phyloP scores from a whole-genome alignment of 2,888 invertebrate species.

The Yponomeuta plumbellus region DNA sequence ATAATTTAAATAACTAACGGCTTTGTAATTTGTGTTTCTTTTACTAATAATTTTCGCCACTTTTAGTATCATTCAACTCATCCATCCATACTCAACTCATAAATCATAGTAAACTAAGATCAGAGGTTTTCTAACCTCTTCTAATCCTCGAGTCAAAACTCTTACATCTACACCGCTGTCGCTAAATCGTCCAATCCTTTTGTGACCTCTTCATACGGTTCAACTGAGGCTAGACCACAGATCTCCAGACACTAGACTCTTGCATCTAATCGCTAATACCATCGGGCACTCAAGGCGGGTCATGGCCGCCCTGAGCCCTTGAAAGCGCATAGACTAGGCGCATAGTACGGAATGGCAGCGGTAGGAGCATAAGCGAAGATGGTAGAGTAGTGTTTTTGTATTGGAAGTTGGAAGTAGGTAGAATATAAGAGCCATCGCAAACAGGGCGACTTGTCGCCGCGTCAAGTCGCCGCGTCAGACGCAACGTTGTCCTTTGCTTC shows the following conservation, averaged over 20 bases:
- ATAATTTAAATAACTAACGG: too few relatives aligned
- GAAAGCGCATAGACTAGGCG: slow-evolving; percentile 58
- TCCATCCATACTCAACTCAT: neutral
- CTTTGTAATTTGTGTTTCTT: neutral
- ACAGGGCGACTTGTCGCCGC: too few relatives aligned
- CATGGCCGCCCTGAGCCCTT: slow-evolving; percentile 75
- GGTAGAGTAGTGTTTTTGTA: neutral
- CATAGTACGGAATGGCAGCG: slow-evolving; percentile 54
- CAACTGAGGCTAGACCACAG: neutral
- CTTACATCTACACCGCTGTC: neutral
- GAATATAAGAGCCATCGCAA: too few relatives aligned
- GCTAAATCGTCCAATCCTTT: neutral
- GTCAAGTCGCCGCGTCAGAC: too few relatives aligned
- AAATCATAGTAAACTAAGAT: neutral
- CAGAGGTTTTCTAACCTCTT: neutral
- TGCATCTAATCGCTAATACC: neutral
- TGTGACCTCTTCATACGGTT: neutral
- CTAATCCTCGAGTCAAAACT: neutral
- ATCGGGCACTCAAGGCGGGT: slow-evolving; percentile 39
- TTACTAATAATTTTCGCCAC: neutral
- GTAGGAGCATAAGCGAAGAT: slow-evolving; percentile 18
- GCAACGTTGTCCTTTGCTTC: too few relatives aligned
- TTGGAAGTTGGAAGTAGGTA: neutral
- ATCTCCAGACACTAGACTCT: neutral
- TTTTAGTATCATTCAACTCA: neutral